Percentiles rank a stretch among this genome's conserved stretches.
phyloP scores from a whole-genome alignment of 1,140 invertebrate genomes.

The Grapholita molesta region DNA sequence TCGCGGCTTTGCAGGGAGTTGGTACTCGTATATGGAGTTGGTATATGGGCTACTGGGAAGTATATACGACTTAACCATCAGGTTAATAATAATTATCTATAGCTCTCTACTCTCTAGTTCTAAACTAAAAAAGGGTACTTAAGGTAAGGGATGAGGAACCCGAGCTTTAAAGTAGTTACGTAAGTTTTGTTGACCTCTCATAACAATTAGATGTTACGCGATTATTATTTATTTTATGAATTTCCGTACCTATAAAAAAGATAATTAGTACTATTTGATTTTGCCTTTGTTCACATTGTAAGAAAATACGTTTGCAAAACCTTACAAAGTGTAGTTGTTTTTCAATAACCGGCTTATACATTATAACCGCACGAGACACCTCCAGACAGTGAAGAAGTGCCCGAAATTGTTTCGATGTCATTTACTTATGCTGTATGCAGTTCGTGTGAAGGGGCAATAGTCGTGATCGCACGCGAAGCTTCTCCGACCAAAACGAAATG shows the following conservation, averaged over 20 bases:
- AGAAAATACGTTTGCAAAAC: background rate
- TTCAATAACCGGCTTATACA: conserved; percentile 37
- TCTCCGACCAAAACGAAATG: conserved; percentile 12
- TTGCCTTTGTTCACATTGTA: background rate
- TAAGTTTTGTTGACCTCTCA: no score
- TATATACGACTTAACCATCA: conserved; percentile 54
- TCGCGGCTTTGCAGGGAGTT: conserved; percentile 73
- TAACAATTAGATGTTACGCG: no score
- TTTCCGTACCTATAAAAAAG: background rate
- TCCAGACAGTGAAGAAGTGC: conserved; percentile 13
- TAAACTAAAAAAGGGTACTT: no score
- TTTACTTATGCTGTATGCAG: conserved; percentile 41
- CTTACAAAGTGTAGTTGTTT: conserved; percentile 23
- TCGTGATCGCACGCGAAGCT: conserved; percentile 36
- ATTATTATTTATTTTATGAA: background rate
- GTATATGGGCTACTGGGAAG: no score
- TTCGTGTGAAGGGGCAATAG: conserved; percentile 41
- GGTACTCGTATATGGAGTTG: conserved; percentile 46
- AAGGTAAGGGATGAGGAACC: no score
- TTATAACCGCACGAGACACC: conserved; percentile 17
- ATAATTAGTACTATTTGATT: no score
- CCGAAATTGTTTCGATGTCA: conserved; percentile 1
- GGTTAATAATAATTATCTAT: conserved; percentile 36
- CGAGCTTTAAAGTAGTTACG: no score
- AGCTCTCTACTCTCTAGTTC: no score